These are phyloP conservation scores for Amphiura filiformis DNA, from an alignment of 35 echinoderm and acorn worm species.

Conservation along the genomic window DNA sequence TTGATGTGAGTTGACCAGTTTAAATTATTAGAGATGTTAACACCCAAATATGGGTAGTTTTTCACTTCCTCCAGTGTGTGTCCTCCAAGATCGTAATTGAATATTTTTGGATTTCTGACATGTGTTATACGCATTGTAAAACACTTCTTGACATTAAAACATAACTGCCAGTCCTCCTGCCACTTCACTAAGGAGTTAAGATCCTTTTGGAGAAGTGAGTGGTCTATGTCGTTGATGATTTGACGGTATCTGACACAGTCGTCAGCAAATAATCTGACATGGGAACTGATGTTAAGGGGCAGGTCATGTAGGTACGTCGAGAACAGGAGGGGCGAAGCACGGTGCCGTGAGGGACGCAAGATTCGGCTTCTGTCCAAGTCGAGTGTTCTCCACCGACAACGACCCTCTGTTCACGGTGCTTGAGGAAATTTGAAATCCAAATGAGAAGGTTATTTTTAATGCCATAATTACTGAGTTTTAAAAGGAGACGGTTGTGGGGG, in stretches of 20 bases:
- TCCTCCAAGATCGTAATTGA: too few species aligned
- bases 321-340: background rate
- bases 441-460: background rate
- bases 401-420: background rate
- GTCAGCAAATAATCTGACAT: background rate
- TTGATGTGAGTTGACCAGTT: too few species aligned
- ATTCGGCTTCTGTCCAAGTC: background rate
- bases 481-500: background rate
- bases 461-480: background rate
- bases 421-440: background rate
- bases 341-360: background rate
- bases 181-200: background rate
- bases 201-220: background rate
- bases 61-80: too few species aligned
- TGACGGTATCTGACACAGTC: background rate
- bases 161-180: too few species aligned
- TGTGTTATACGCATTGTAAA: too few species aligned
- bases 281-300: background rate
- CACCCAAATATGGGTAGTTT: too few species aligned
- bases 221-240: background rate
- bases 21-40: too few species aligned
- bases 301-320: background rate
- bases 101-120: too few species aligned
- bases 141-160: too few species aligned
- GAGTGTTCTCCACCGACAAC: conserved; percentile 1